Evolutionary conservation across 2,113 vertebrate genomes (phyloP).

Genomic region (Passer montanus): DNA sequence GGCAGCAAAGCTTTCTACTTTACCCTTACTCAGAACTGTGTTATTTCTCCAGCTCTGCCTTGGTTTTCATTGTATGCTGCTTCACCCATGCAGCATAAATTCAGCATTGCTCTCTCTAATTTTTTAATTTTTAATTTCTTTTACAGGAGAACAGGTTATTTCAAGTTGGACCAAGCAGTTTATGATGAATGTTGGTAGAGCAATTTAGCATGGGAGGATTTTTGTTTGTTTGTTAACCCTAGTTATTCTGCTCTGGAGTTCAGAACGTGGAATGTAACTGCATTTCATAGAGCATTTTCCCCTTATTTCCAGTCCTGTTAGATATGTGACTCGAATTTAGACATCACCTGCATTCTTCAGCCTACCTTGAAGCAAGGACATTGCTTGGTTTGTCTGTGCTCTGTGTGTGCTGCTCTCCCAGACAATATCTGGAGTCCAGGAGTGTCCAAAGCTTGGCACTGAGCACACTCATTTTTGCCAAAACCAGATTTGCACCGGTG

Average conservation of each 20-base stretch:
- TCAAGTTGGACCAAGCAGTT: neutral
- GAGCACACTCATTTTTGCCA: neutral
- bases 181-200: neutral
- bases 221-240: neutral
- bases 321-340: neutral
- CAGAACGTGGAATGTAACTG: neutral
- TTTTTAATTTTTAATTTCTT: neutral
- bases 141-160: neutral
- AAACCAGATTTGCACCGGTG: neutral
- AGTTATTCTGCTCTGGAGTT: neutral
- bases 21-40: neutral
- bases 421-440: neutral
- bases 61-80: neutral
- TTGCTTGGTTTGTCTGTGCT: neutral
- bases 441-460: neutral
- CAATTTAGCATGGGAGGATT: neutral
- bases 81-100: neutral
- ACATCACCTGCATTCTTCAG: neutral
- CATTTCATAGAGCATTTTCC: neutral
- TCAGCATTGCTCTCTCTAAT: neutral
- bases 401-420: neutral
- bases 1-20: neutral
- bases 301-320: neutral
- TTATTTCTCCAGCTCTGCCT: neutral
- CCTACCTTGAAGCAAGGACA: neutral